Evolutionary conservation across 2,888 invertebrate genomes (phyloP).

Genomic region (Tortrix viridana): DNA sequence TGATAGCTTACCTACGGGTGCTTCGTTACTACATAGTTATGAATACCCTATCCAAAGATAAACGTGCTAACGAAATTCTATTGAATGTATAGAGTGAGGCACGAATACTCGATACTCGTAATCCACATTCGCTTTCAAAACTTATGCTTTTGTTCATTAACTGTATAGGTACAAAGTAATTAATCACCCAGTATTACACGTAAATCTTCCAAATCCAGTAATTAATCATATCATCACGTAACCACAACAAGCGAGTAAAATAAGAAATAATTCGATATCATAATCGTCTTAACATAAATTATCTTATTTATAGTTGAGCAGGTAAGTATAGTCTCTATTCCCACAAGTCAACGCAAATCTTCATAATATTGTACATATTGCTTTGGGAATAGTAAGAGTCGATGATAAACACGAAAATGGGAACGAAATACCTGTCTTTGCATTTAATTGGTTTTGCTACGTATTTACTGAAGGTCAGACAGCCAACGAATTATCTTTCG

Average conservation of each 20-base stretch:
- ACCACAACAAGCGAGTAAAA: background rate
- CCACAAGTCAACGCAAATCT: conserved; percentile 5
- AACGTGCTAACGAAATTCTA: no score
- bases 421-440: conserved; percentile 2
- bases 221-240: background rate
- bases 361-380: conserved; percentile 11
- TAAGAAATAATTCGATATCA: background rate
- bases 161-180: no score
- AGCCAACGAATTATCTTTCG: background rate
- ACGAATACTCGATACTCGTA: no score
- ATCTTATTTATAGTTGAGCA: conserved; percentile 2
- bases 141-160: no score
- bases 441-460: conserved; percentile 5
- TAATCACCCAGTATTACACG: no score
- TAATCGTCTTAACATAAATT: conserved; percentile 13
- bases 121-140: no score
- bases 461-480: background rate
- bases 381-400: conserved; percentile 11
- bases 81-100: no score
- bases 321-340: background rate
- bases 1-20: background rate
- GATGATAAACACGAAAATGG: conserved; percentile 9
- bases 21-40: background rate
- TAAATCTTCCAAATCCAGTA: background rate
- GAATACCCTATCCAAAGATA: background rate